phyloP scores from a whole-genome alignment of 2,113 vertebrate genomes.

The Leuciscus idus region DNA sequence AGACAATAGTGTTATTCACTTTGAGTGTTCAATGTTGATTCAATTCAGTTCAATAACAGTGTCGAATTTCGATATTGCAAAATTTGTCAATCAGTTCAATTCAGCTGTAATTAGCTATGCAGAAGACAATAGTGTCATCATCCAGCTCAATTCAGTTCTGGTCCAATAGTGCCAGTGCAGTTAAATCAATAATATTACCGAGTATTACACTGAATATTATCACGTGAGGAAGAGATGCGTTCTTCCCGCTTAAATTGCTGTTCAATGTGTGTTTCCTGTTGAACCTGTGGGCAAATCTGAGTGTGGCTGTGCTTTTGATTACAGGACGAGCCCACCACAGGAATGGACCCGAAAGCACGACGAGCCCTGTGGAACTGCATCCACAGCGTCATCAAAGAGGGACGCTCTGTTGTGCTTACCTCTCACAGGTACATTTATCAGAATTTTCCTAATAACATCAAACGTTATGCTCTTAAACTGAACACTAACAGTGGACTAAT shows the following conservation, averaged over 20 bases:
- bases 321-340: constrained; percentile 97
- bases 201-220: not conserved
- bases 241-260: constrained; percentile 54
- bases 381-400: constrained; percentile 90
- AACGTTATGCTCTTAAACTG: not conserved
- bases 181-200: no score
- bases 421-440: constrained; percentile 86
- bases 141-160: no score
- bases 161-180: no score
- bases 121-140: no score
- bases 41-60: no score
- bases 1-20: no score
- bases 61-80: no score
- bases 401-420: constrained; percentile 93
- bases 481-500: not conserved
- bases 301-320: constrained; percentile 57
- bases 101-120: no score
- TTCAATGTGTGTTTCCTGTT: constrained; percentile 58
- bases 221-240: constrained; percentile 17
- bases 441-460: not conserved
- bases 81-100: no score
- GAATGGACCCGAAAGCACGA: constrained; percentile 97
- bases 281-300: constrained; percentile 59
- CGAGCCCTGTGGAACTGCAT: constrained; percentile 96
- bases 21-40: no score